Conservation (phyloP, 1,140 invertebrate species). For the Cydia pomonella region DNA sequence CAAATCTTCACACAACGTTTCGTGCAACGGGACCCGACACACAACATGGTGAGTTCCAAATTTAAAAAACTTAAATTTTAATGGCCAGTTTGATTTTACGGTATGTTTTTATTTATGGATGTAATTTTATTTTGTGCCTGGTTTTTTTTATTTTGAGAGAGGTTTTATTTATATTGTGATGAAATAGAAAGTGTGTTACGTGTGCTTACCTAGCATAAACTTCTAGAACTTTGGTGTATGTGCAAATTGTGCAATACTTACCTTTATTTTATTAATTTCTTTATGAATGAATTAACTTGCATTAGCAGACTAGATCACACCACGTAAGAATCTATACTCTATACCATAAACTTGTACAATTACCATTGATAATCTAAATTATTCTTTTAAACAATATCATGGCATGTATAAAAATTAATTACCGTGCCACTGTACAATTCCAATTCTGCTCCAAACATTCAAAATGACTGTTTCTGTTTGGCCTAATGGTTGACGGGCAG, state of each 20-base stretch:
- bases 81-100: background rate
- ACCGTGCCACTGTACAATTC: too few species aligned
- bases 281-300: background rate
- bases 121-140: background rate
- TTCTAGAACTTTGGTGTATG: background rate
- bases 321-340: too few species aligned
- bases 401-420: too few species aligned
- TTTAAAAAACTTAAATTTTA: background rate
- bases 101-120: background rate
- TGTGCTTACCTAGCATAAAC: background rate
- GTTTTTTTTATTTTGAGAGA: background rate
- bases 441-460: too few species aligned
- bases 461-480: too few species aligned
- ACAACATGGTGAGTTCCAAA: slow-evolving; percentile 11
- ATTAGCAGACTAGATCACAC: background rate
- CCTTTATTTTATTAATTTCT: background rate
- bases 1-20: slow-evolving; percentile 6
- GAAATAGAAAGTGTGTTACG: slow-evolving; percentile 13
- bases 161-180: background rate
- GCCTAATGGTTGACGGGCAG: too few species aligned
- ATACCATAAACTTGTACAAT: too few species aligned
- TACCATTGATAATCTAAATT: too few species aligned
- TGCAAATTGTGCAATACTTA: background rate
- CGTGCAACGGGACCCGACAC: slow-evolving; percentile 3
- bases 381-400: too few species aligned